Percentiles rank a stretch among this genome's conserved stretches.
phyloP scores from a whole-genome alignment of 2,113 vertebrate species.

The Anguilla japonica region DNA sequence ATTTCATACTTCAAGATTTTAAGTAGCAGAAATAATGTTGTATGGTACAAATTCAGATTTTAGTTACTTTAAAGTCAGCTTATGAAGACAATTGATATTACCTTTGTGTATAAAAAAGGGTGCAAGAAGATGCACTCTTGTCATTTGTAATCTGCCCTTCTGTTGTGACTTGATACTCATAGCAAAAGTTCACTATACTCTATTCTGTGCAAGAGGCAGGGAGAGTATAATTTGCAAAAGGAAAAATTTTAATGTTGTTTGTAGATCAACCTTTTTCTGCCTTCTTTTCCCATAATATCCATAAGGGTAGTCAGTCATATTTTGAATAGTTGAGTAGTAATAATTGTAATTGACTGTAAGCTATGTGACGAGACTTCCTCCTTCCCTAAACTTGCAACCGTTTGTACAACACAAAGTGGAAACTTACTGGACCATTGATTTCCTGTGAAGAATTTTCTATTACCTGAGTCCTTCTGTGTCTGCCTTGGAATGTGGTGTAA shows the following conservation, averaged over 20 bases:
- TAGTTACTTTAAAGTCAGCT: background rate
- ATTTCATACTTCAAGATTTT: too few relatives aligned
- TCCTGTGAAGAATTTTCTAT: background rate
- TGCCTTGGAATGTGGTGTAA: background rate
- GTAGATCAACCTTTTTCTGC: background rate
- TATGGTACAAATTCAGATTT: background rate
- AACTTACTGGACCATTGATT: background rate
- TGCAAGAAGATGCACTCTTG: background rate
- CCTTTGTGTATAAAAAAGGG: too few relatives aligned
- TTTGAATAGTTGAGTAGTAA: too few relatives aligned
- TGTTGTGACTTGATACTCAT: background rate
- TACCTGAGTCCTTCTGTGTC: background rate
- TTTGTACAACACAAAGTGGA: background rate
- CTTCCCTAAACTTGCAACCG: too few relatives aligned
- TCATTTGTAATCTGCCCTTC: background rate
- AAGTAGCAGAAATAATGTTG: background rate
- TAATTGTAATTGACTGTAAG: too few relatives aligned
- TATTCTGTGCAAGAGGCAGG: background rate
- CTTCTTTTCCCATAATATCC: background rate
- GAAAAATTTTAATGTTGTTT: background rate
- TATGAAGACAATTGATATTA: too few relatives aligned
- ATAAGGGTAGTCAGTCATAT: too few relatives aligned
- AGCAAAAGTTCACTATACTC: too few relatives aligned
- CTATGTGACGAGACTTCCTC: too few relatives aligned
- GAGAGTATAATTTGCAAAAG: background rate